phyloP scores from a whole-genome alignment of 1,140 invertebrate species.

The Theocolax elegans region DNA sequence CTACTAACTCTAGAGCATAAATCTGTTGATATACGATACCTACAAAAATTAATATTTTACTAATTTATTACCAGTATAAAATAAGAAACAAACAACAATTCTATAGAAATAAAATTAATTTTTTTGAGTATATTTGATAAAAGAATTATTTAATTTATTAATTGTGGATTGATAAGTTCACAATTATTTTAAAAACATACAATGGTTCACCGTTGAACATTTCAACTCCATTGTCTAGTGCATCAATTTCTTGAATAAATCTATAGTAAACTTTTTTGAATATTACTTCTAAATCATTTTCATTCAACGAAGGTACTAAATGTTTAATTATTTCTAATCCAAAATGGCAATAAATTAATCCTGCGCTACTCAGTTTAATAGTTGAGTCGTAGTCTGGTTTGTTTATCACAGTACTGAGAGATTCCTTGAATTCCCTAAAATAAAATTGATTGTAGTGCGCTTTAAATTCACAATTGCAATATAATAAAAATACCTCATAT shows the following conservation, averaged over 20 bases:
- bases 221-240: constrained; percentile 93
- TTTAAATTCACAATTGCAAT: too few species aligned
- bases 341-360: constrained; percentile 92
- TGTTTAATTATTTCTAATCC: constrained; percentile 82
- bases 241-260: constrained; percentile 95
- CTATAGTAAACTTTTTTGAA: constrained; percentile 88
- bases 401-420: constrained; percentile 71
- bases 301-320: constrained; percentile 66
- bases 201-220: constrained; percentile 80
- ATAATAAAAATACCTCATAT: constrained; percentile 77
- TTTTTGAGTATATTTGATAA: too few species aligned
- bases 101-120: background rate
- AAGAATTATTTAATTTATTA: too few species aligned
- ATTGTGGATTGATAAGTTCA: too few species aligned
- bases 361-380: constrained; percentile 92
- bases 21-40: constrained; percentile 84
- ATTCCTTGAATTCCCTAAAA: constrained; percentile 75
- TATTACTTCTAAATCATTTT: constrained; percentile 71
- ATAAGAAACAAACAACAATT: background rate
- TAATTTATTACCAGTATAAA: background rate
- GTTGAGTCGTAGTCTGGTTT: constrained; percentile 67
- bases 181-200: constrained; percentile 44
- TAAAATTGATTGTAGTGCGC: background rate
- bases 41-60: constrained; percentile 47
- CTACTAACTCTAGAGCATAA: constrained; percentile 76